phyloP scores from a whole-genome alignment of 2,113 vertebrate species.

The Microtus oregoni region DNA sequence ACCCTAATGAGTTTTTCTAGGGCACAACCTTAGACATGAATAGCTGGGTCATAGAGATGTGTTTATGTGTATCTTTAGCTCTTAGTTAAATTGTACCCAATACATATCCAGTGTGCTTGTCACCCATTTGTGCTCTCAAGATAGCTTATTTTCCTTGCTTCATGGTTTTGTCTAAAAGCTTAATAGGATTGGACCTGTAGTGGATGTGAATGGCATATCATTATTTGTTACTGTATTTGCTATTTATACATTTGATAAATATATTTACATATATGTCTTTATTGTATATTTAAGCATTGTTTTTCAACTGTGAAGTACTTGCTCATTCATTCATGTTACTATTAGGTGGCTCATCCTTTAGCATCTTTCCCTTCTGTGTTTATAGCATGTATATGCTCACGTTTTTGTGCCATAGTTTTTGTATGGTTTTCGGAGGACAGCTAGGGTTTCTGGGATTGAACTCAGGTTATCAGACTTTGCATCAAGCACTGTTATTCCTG shows the following conservation, averaged over 20 bases:
- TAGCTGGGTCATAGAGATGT: neutral
- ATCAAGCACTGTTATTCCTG: neutral
- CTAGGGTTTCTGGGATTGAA: neutral
- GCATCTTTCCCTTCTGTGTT: neutral
- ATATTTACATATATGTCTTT: slow-evolving; percentile 20
- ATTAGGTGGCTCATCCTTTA: neutral
- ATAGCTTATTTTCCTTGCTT: slow-evolving; percentile 45
- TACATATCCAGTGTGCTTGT: neutral
- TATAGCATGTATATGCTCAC: neutral
- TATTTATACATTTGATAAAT: slow-evolving; percentile 43
- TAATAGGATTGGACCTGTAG: neutral
- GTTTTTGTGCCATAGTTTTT: neutral
- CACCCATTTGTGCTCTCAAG: neutral
- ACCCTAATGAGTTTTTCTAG: slow-evolving; percentile 11
- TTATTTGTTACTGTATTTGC: neutral
- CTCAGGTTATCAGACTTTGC: neutral
- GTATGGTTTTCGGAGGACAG: neutral
- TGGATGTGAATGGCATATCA: slow-evolving; percentile 2
- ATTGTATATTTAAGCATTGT: neutral
- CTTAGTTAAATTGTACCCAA: slow-evolving; percentile 10
- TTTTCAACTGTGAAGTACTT: slow-evolving; percentile 37
- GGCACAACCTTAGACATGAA: slow-evolving; percentile 12
- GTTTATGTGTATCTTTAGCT: neutral
- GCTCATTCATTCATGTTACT: slow-evolving; percentile 13
- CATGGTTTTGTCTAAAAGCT: neutral